These are phyloP conservation scores for Mustelus asterias DNA, from an alignment of 2,113 vertebrate genomes.

Conservation along the genomic window DNA sequence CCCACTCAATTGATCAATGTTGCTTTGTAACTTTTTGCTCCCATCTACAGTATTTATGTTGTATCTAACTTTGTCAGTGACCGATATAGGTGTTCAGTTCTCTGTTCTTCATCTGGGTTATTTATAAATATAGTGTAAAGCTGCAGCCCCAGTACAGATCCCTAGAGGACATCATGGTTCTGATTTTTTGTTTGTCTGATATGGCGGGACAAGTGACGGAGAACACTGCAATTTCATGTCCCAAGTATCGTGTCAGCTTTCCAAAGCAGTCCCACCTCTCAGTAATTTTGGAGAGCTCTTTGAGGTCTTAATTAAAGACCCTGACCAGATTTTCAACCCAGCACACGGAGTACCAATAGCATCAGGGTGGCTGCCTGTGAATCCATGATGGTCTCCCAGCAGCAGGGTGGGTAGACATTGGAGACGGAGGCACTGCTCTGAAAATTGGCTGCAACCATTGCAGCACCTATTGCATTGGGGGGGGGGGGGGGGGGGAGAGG, in stretches of 20 bases:
- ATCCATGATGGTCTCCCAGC: no score
- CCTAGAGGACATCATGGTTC: background rate
- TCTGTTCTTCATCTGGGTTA: background rate
- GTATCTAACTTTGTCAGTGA: background rate
- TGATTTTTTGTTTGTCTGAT: no score
- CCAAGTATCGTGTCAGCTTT: no score
- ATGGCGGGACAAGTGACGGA: no score
- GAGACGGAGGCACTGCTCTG: background rate
- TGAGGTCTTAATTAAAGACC: background rate
- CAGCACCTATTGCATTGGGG: background rate
- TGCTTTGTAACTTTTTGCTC: background rate
- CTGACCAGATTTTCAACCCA: background rate
- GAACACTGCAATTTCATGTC: no score
- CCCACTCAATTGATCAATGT: background rate
- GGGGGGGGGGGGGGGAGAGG: no score
- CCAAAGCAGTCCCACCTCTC: background rate
- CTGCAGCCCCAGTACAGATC: background rate
- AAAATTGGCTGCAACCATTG: background rate
- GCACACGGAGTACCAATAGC: background rate
- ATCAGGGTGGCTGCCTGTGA: no score
- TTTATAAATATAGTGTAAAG: background rate
- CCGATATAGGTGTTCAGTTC: background rate
- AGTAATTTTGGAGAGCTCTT: background rate
- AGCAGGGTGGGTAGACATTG: background rate
- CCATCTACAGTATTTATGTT: background rate